Evolutionary conservation across 2,113 vertebrate species (phyloP).

Genomic region (Tamias sibiricus): DNA sequence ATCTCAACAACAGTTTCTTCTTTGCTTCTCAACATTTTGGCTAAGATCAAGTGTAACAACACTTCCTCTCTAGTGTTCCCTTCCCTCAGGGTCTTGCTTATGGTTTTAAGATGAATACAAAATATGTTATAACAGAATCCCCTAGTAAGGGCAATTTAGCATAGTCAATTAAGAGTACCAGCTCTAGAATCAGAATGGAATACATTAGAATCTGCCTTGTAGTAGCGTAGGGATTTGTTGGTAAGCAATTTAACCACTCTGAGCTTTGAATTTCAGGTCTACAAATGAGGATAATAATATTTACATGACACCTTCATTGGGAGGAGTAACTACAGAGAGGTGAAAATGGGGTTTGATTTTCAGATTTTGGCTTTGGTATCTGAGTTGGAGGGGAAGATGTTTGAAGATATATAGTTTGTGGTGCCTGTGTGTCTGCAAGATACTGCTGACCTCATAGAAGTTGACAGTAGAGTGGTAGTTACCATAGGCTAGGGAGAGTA

Average conservation of each 20-base stretch:
- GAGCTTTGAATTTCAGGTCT: not conserved
- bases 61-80: not conserved
- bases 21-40: too few relatives aligned
- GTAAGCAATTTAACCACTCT: not conserved
- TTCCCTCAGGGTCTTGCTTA: not conserved
- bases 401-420: not conserved
- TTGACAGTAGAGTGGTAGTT: not conserved
- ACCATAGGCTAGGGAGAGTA: not conserved
- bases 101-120: constrained; percentile 64
- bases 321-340: not conserved
- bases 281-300: not conserved
- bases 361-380: not conserved
- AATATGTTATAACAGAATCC: not conserved
- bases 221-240: not conserved
- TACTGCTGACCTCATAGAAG: not conserved
- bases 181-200: constrained; percentile 44
- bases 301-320: not conserved
- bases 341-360: not conserved
- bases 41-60: not conserved
- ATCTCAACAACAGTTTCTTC: not conserved
- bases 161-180: not conserved
- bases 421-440: not conserved
- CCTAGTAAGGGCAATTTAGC: not conserved
- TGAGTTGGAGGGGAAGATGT: not conserved
- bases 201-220: not conserved